Conservation (phyloP, 2,113 vertebrate genomes). For the human (Homo sapiens) region GRCh38 chr1:219382501-219383000, state of each 20-base stretch:
- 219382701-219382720: background rate
- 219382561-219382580: too few relatives aligned
- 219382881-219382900: background rate
- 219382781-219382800: slow-evolving; percentile 1
- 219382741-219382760: background rate
- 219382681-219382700: background rate
- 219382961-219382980: background rate
- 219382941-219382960: slow-evolving; percentile 7
- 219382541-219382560: too few relatives aligned
- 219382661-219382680: background rate
- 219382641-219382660: rapidly evolving
- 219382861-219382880: background rate
- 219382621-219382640: too few relatives aligned
- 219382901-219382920: slow-evolving; percentile 48
- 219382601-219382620: too few relatives aligned
- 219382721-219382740: background rate
- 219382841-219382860: background rate
- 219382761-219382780: background rate
- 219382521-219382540: too few relatives aligned
- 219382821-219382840: background rate
- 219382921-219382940: slow-evolving; percentile 17
- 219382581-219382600: too few relatives aligned
- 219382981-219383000: background rate
- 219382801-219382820: slow-evolving; percentile 25
- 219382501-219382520: too few relatives aligned